Conservation (phyloP, 2,888 invertebrate genomes). For the Oscheius myriophilus region DNA sequence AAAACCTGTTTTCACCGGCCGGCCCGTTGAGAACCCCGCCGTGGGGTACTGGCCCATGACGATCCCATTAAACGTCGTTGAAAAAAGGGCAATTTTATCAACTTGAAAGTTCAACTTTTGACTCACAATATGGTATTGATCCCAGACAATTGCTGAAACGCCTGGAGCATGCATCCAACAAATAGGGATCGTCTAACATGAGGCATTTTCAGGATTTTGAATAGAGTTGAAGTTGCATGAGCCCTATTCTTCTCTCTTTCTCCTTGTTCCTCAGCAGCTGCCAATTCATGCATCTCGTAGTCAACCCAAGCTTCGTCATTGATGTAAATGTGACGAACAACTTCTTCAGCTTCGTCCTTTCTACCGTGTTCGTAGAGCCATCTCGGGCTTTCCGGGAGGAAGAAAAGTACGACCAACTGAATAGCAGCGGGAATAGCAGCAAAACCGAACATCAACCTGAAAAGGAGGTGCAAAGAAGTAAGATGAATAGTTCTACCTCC, state of each 20-base stretch:
- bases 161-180: conserved; percentile 74
- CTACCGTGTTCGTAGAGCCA: conserved; percentile 49
- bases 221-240: conserved; percentile 9
- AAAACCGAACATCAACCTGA: conserved; percentile 54
- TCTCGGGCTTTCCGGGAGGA: conserved; percentile 75
- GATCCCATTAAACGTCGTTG: no score
- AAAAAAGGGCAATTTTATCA: no score
- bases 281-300: conserved; percentile 49
- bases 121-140: conserved; percentile 74
- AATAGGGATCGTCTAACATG: conserved; percentile 71
- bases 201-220: conserved; percentile 46
- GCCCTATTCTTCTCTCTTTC: neutral
- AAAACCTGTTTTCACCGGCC: no score
- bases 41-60: no score
- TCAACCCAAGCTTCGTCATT: conserved; percentile 45
- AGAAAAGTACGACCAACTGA: conserved; percentile 75
- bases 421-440: conserved; percentile 74
- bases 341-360: conserved; percentile 35
- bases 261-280: conserved; percentile 25
- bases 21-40: no score
- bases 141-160: conserved; percentile 64
- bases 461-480: neutral
- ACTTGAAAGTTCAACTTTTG: no score
- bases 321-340: conserved; percentile 42
- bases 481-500: conserved; percentile 72